Base-by-base conservation (phyloP, 2,888 invertebrate species). In the Clusia tigrina region DNA sequence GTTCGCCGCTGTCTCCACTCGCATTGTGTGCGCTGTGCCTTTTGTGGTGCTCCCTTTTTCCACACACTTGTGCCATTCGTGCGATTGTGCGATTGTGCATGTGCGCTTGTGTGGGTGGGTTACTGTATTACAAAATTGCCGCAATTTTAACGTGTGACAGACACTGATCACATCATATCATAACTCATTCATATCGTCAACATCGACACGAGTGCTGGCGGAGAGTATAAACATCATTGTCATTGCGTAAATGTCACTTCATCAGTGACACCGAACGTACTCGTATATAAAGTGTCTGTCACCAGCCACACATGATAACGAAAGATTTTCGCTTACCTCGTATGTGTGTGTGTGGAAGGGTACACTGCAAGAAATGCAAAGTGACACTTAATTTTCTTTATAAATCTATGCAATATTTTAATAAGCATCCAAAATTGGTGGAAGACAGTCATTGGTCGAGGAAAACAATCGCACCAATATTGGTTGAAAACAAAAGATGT, bases 111-210 rank as follows among this genome's bases (percentile, higher is more conserved):
- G 42, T 22, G 46, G 51, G 46, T 64, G 48, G 26, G 55, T 52
- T 18, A 24, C 25, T 37, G 32, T 24, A 2, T 58, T 48, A 70
- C 74, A 69, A 71, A 74, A 77, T 72, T 75, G 77, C 78, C 76
- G 72, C 76, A 76, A 78, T 72, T 78, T 78, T 72, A 77, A 77
- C 78, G 76, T 70, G 73, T 78, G 77, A 75, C 78, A 60, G 48
- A 53, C n/a, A n/a, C n/a, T n/a, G n/a, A n/a, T 32, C 64, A 60
- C 57, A 57, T 64, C 57, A 54, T 70, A 77, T 69, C 78, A 77
- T 78, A 76, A 78, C 76, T 79, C 79, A 79, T 79, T 78, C 79
- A 79, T 78, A 78, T 74, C 78, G 72, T 73, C 77, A 76, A 71
- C 68, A 70, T 53, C 64, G 64, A 68, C 68, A 72, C 73, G 77